Evolutionary conservation across 2,888 invertebrate genomes (phyloP).

Genomic region (Rhingia campestris): DNA sequence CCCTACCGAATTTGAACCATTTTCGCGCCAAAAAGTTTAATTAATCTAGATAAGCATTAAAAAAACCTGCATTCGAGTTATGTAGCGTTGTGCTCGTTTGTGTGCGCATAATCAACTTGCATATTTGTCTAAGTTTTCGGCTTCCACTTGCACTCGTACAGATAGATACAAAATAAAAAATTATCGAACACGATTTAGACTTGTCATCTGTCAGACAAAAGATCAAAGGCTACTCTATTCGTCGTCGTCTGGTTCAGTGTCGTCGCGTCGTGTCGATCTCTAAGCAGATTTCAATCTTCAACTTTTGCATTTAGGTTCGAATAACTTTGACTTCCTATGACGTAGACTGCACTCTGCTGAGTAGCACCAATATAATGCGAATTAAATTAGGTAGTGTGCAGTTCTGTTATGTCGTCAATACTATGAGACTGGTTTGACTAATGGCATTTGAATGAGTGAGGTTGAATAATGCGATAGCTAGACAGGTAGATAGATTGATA

Average conservation of each 20-base stretch:
- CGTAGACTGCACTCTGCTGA: neutral
- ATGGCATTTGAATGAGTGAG: slow-evolving; percentile 52
- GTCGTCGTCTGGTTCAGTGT: neutral
- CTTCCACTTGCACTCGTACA: no score
- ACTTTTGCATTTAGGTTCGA: slow-evolving; percentile 23
- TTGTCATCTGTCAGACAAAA: neutral
- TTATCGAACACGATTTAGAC: neutral
- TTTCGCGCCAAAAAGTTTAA: slow-evolving; percentile 39
- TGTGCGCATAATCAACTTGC: slow-evolving; percentile 29
- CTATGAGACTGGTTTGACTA: slow-evolving; percentile 47
- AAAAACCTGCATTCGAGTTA: slow-evolving; percentile 4
- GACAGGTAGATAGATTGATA: neutral
- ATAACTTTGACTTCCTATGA: neutral
- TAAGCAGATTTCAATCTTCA: slow-evolving; percentile 14
- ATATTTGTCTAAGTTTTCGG: no score
- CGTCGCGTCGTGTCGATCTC: neutral
- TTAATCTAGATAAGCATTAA: slow-evolving; percentile 26
- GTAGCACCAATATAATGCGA: slow-evolving; percentile 21
- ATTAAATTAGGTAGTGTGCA: slow-evolving; percentile 29
- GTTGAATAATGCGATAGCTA: slow-evolving; percentile 5
- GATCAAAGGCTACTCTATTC: neutral
- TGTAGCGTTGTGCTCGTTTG: slow-evolving; percentile 19
- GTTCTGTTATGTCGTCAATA: slow-evolving; percentile 7
- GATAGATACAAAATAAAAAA: no score
- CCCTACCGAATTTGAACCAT: slow-evolving; percentile 5